Evolutionary conservation across 2,888 invertebrate species (phyloP).

Genomic region (Hermaeophaga mercurialis): DNA sequence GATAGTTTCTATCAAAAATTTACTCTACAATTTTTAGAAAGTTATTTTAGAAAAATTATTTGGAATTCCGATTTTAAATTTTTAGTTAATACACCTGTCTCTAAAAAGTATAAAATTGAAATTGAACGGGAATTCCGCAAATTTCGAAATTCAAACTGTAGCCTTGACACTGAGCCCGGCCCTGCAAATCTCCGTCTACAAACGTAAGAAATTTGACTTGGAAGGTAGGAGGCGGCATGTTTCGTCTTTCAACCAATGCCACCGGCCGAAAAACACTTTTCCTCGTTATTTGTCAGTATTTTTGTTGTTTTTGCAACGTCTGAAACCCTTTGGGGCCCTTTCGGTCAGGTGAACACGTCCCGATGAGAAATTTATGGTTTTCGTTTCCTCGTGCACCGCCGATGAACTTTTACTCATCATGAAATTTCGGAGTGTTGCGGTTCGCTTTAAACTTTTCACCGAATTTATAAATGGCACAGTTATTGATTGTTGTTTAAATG

Average conservation of each 20-base stretch:
- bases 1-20: too few species aligned
- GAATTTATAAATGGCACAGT: too few species aligned
- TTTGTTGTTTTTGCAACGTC: conserved; percentile 27
- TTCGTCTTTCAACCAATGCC: conserved; percentile 45
- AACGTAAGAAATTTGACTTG: conserved; percentile 43
- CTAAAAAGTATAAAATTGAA: too few species aligned
- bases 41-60: too few species aligned
- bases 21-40: too few species aligned
- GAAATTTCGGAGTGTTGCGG: conserved; percentile 9
- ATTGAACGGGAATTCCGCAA: too few species aligned
- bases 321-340: conserved; percentile 19
- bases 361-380: conserved; percentile 11
- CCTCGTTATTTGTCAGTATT: conserved; percentile 29
- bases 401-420: conserved; percentile 7
- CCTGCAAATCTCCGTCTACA: conserved; percentile 34
- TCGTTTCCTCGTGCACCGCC: conserved; percentile 10
- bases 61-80: too few species aligned
- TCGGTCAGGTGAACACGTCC: conserved; percentile 18
- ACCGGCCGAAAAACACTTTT: conserved; percentile 34
- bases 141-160: too few species aligned
- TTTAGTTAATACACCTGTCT: too few species aligned
- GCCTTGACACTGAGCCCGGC: conserved; percentile 29
- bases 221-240: conserved; percentile 41
- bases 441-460: neutral
- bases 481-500: too few species aligned